Percentiles rank a stretch among this genome's conserved stretches.
phyloP scores from a whole-genome alignment of 2,113 vertebrate genomes.

The Ardeotis arabs region DNA sequence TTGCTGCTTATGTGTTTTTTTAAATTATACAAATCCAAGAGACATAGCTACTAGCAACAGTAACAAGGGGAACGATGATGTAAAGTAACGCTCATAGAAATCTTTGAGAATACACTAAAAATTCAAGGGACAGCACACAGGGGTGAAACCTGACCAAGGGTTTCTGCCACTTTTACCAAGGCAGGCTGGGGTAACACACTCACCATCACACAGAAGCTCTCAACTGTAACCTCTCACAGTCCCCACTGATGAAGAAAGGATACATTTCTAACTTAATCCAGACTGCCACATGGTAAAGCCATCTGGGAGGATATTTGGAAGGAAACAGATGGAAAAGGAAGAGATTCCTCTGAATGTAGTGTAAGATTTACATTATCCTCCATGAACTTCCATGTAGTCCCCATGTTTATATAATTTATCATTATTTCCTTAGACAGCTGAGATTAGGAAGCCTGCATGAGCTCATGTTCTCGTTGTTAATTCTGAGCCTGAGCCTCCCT shows the following conservation, averaged over 20 bases:
- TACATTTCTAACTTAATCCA: slow-evolving; percentile 72
- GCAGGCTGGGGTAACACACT: neutral
- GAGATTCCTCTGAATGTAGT: slow-evolving; percentile 75
- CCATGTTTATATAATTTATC: slow-evolving; percentile 81
- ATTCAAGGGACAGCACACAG: neutral
- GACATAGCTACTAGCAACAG: neutral
- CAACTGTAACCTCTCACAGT: slow-evolving; percentile 20
- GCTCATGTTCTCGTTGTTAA: slow-evolving; percentile 63
- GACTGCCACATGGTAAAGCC: slow-evolving; percentile 76
- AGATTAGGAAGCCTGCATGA: slow-evolving; percentile 78
- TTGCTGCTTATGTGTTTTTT: neutral
- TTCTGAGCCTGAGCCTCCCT: slow-evolving; percentile 56
- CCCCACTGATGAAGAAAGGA: slow-evolving; percentile 57
- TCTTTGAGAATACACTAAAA: neutral
- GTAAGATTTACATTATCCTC: slow-evolving; percentile 84
- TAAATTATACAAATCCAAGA: slow-evolving; percentile 17
- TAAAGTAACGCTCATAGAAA: neutral
- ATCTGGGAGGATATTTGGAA: slow-evolving; percentile 79
- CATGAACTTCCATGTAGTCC: slow-evolving; percentile 77
- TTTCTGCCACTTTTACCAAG: neutral
- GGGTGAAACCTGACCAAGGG: neutral
- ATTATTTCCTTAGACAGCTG: slow-evolving; percentile 74
- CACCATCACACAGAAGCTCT: neutral
- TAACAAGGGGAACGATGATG: neutral
- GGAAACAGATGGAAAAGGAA: slow-evolving; percentile 82